phyloP scores from a whole-genome alignment of 1,140 invertebrate species.

The Bursaphelenchus mucronatus region DNA sequence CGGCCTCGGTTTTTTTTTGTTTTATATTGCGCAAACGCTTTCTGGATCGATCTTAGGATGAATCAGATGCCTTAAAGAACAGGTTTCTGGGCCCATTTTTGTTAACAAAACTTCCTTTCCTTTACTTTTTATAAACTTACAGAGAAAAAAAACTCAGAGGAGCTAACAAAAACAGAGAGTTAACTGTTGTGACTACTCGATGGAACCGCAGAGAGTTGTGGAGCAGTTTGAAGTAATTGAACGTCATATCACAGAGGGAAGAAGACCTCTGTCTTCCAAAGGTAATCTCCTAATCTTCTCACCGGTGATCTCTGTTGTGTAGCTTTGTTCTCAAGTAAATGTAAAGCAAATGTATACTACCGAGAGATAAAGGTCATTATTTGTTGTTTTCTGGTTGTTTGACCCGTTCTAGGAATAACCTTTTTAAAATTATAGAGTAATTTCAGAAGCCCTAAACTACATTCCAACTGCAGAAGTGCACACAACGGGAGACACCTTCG shows the following conservation, averaged over 20 bases:
- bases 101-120: too few relatives aligned
- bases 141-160: too few relatives aligned
- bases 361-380: not conserved
- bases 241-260: slow-evolving; percentile 39
- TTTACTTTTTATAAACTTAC: too few relatives aligned
- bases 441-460: slow-evolving; percentile 24
- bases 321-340: not conserved
- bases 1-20: too few relatives aligned
- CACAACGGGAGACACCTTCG: slow-evolving; percentile 29
- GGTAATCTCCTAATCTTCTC: slow-evolving; percentile 19
- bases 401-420: too few relatives aligned
- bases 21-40: too few relatives aligned
- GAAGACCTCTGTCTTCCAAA: slow-evolving; percentile 38
- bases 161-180: too few relatives aligned
- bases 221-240: slow-evolving; percentile 59
- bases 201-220: slow-evolving; percentile 36
- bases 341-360: not conserved
- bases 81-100: too few relatives aligned
- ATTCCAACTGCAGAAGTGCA: slow-evolving; percentile 24
- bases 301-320: too few relatives aligned
- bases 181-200: not conserved
- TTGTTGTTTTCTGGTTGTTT: not conserved
- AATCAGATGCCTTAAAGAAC: too few relatives aligned
- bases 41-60: too few relatives aligned
- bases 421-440: too few relatives aligned